phyloP scores from a whole-genome alignment of 2,797 vertebrate species.

The Pangasius djambal region DNA sequence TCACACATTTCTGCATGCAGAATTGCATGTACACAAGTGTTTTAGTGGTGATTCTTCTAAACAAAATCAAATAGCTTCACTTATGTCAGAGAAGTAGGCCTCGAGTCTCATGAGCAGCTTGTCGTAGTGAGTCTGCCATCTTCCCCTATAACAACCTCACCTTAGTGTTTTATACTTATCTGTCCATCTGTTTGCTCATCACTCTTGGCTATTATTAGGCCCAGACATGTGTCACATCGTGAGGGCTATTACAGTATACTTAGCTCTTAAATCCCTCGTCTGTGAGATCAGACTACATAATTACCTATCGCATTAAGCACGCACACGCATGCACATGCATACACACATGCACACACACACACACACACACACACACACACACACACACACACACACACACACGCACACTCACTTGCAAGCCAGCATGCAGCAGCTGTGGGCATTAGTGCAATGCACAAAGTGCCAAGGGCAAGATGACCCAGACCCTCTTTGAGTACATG shows the following conservation, averaged over 20 bases:
- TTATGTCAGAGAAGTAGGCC: neutral
- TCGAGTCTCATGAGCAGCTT: neutral
- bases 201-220: slow-evolving; percentile 73
- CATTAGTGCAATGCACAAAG: slow-evolving; percentile 70
- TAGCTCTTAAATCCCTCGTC: slow-evolving; percentile 76
- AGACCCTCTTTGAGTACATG: slow-evolving; percentile 31
- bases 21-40: neutral
- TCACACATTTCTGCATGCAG: neutral
- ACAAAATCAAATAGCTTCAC: neutral
- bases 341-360: slow-evolving; percentile 36
- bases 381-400: slow-evolving; percentile 58
- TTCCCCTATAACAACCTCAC: slow-evolving; percentile 14
- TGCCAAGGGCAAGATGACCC: slow-evolving; percentile 57
- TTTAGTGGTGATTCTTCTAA: neutral
- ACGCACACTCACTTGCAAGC: slow-evolving; percentile 64
- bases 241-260: slow-evolving; percentile 70
- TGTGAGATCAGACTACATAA: slow-evolving; percentile 81
- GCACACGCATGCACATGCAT: slow-evolving; percentile 64
- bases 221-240: slow-evolving; percentile 66
- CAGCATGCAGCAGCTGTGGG: slow-evolving; percentile 75
- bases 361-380: slow-evolving; percentile 58
- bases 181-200: slow-evolving; percentile 62
- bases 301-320: slow-evolving; percentile 78
- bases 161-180: slow-evolving; percentile 54
- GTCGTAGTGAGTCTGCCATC: neutral